Conservation (phyloP, 23 tunicate species). For the Phallusia fumigata region DNA sequence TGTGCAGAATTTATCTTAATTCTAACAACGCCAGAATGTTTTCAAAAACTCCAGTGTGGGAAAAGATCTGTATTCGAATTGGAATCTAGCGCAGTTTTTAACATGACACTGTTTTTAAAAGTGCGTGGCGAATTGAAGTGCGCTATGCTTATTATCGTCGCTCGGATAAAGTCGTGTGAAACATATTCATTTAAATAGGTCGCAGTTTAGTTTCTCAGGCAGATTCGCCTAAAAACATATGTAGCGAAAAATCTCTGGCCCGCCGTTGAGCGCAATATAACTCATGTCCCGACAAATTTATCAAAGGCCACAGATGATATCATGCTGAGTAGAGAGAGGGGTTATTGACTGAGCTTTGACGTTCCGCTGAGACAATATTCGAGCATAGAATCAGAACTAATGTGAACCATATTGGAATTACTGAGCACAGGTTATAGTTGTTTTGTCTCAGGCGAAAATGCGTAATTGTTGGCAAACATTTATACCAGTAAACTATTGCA, state of each 20-base stretch:
- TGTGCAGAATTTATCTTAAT: too few species aligned
- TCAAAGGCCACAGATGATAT: background rate
- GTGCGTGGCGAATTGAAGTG: too few species aligned
- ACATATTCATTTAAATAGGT: background rate
- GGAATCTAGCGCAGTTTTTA: too few species aligned
- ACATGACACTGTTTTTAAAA: too few species aligned
- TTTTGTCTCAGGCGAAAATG: background rate
- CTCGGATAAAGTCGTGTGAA: too few species aligned
- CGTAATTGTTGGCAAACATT: too few species aligned
- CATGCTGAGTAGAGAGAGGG: background rate
- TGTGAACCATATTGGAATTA: background rate
- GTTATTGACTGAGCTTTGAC: background rate
- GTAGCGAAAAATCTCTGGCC: slow-evolving; percentile 1
- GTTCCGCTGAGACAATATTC: too few species aligned
- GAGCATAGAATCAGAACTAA: background rate
- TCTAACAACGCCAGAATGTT: too few species aligned
- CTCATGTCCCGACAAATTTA: background rate
- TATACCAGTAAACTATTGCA: too few species aligned
- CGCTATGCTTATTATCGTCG: too few species aligned
- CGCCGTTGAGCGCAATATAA: background rate
- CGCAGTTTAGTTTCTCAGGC: background rate
- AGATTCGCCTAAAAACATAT: background rate
- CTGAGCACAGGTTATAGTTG: background rate
- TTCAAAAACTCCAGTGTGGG: too few species aligned
- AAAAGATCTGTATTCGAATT: too few species aligned